These are phyloP conservation scores for Leptopilina syphax DNA, from an alignment of 2,888 invertebrate species.

Conservation along the genomic window DNA sequence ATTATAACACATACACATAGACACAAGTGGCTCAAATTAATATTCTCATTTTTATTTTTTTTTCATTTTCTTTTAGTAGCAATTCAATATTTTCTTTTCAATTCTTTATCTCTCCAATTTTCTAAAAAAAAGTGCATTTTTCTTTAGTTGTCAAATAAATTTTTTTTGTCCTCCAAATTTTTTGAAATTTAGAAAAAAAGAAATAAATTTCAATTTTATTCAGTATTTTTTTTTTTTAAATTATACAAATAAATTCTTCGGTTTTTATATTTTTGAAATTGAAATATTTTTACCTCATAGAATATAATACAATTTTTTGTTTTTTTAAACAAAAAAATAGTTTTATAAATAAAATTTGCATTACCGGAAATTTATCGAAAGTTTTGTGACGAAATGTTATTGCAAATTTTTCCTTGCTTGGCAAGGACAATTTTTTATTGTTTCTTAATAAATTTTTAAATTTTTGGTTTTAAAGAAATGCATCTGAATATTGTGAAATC, in stretches of 20 bases:
- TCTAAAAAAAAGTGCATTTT: neutral
- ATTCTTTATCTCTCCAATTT: too few species aligned
- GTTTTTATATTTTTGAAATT: too few species aligned
- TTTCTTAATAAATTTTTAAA: neutral
- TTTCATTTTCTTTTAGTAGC: neutral
- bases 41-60: neutral
- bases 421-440: neutral
- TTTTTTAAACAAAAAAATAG: neutral
- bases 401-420: neutral
- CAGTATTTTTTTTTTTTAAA: too few species aligned
- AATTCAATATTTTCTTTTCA: neutral
- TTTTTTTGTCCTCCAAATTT: neutral
- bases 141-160: too few species aligned
- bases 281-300: too few species aligned
- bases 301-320: neutral
- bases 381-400: conserved; percentile 4
- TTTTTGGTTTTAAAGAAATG: neutral
- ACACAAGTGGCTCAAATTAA: conserved; percentile 15
- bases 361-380: neutral
- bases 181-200: neutral
- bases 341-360: conserved; percentile 22
- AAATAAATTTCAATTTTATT: too few species aligned
- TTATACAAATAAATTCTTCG: too few species aligned
- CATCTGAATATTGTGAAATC: conserved; percentile 14
- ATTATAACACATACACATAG: neutral